These are phyloP conservation scores for Antechinus flavipes DNA, from an alignment of 2,113 vertebrate species.

Conservation along the genomic window DNA sequence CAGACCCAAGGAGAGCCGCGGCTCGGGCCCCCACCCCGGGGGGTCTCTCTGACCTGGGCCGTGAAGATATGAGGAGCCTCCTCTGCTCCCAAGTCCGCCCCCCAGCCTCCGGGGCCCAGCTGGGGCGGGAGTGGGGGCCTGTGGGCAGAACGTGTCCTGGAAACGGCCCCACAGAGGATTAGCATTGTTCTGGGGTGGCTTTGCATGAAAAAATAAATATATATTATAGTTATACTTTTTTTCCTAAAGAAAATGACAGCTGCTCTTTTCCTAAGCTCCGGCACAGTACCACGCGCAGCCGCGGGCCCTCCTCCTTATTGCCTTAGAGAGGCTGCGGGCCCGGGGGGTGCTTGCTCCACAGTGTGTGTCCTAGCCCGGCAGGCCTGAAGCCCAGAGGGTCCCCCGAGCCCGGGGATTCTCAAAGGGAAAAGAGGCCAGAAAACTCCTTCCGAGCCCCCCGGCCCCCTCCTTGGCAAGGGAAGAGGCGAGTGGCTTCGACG, in stretches of 20 bases:
- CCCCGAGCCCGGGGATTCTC: conserved; percentile 32
- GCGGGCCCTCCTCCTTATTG: conserved; percentile 66
- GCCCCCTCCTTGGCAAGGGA: not conserved
- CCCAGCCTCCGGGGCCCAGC: not conserved
- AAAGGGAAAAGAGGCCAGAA: conserved; percentile 41
- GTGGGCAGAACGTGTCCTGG: not conserved
- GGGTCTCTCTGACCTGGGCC: not conserved
- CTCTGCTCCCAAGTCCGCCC: not conserved
- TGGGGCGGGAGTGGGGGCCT: not conserved
- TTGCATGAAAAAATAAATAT: conserved; percentile 81
- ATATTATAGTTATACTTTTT: conserved; percentile 74
- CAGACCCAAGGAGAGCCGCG: not conserved
- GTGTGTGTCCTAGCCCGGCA: not conserved
- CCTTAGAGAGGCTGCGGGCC: conserved; percentile 57
- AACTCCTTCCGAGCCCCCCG: not conserved
- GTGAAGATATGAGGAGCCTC: not conserved
- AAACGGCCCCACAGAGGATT: conserved; percentile 58
- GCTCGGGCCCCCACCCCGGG: not conserved
- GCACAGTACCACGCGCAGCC: conserved; percentile 29
- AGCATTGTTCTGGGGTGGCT: conserved; percentile 73
- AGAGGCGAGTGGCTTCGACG: not conserved
- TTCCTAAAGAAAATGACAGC: conserved; percentile 64
- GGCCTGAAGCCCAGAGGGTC: no score
- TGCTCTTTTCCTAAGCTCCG: conserved; percentile 66
- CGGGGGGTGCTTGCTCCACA: conserved; percentile 16